These are phyloP conservation scores for Drosophila ambigua DNA, from an alignment of 1,140 invertebrate species.

Conservation along the genomic window DNA sequence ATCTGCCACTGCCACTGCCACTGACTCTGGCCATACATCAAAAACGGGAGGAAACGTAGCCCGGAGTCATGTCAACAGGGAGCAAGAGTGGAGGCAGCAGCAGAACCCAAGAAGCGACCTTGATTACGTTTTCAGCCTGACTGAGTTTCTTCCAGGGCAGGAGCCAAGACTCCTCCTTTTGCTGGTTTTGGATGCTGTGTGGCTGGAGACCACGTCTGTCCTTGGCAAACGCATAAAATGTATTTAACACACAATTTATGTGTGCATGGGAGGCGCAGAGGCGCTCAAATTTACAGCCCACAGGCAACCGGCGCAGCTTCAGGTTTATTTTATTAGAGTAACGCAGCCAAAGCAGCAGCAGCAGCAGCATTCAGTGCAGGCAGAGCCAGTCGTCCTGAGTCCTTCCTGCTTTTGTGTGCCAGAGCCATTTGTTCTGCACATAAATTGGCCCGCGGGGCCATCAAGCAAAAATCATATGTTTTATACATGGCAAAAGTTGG, in stretches of 20 bases:
- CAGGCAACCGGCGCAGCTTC: constrained; percentile 54
- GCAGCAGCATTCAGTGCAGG: constrained; percentile 38
- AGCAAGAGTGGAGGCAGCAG: not conserved
- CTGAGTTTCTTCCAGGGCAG: constrained; percentile 52
- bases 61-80: constrained; percentile 55
- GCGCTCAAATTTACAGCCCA: constrained; percentile 77
- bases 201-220: constrained; percentile 10
- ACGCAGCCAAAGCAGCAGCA: constrained; percentile 5
- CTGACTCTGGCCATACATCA: constrained; percentile 63
- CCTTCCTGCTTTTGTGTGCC: constrained; percentile 30
- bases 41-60: constrained; percentile 35
- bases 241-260: constrained; percentile 82
- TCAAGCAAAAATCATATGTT: constrained; percentile 80
- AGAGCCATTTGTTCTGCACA: constrained; percentile 72
- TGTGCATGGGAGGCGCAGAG: constrained; percentile 65
- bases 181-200: no score
- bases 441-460: constrained; percentile 77
- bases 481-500: constrained; percentile 73
- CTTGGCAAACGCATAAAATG: constrained; percentile 76
- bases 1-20: constrained; percentile 34
- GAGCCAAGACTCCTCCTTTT: not conserved
- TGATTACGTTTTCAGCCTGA: constrained; percentile 76
- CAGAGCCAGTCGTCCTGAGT: not conserved
- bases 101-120: constrained; percentile 46
- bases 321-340: constrained; percentile 75